Evolutionary conservation across 2,113 vertebrate species (phyloP), one percentile per base, ranked within the genome.

Genomic region (Oreochromis spilurus): DNA sequence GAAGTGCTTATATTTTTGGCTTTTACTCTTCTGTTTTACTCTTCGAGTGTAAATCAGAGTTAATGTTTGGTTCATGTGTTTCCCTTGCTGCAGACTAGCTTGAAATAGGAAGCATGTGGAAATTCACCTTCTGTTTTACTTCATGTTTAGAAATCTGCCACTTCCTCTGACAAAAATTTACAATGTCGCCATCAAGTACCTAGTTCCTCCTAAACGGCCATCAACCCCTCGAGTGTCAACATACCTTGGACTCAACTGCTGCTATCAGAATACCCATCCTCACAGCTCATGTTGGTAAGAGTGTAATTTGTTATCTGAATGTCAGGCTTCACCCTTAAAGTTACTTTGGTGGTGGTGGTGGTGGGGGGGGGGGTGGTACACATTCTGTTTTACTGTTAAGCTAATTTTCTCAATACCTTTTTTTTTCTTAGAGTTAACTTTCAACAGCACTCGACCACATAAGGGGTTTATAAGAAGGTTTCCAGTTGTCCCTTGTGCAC

Each of bases 51-150:
- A 50, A 9, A 24, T 2, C 12, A 5, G 2, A 38, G 6, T 53
- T 11, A 50, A 34, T 12, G 11, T 11, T 4, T 1, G 1, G 19
- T 81, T 84, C 79, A 83, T 72, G 82, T 85, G 75, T 58, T 84
- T 55, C 38, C 2, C 4, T 67, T 11, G 43, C 67, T 81, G 62
- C 78, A 36, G 11, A 13, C 34, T 1, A n/a, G 19, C n/a, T 3
- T 48, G 77, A 92, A 94, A 92, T 67, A 89, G 93, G 93, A 95
- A 93, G 75, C 7, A 0, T 90, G 87, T 52, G 58, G 82, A 13
- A 90, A 88, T 26, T 7, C 1, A 50, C 50, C 17, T 84, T 57
- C 16, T 83, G 50, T 82, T 91, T 88, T 88, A 84, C 87, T 91
- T 91, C 79, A 82, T 5, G 2, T 93, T 88, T 89, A 84, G 60